Evolutionary conservation across 2,797 vertebrate species (phyloP), one percentile per base, ranked within the genome.

Genomic region (Acanthiza pusilla): DNA sequence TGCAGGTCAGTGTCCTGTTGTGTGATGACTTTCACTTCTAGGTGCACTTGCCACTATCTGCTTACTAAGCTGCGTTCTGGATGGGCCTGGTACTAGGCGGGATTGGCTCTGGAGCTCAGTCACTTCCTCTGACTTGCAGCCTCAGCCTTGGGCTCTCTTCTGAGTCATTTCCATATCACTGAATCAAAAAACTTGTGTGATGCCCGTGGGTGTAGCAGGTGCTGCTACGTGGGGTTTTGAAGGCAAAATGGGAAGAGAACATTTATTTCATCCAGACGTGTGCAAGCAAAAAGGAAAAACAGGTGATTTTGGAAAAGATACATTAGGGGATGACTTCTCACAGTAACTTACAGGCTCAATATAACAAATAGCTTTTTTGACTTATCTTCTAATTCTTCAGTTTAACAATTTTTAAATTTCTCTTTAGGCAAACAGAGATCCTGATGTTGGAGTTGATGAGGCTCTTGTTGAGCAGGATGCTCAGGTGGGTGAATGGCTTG

Each of bases 381-480:
- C 14, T 48, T 36, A 22, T 4, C 29, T 63, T 54, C 16, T 42
- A 34, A 40, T 65, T 87, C 26, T 34, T 60, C 68, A 40, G 21
- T 68, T 43, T 76, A 91, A 81, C 23, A 45, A 19, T 18, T 81
- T 81, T 1, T 25, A 3, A 79, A 62, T 38, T 94, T 57, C 84
- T 73, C 83, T 76, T 68, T 76, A 99, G 99, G 99, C 97, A 0
- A 98, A 97, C 58, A 98, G 99, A 88, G 98, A 99, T 89, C 97
- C 98, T 11, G 98, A 98, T 4, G 34, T 38, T 22, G 42, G 93
- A 50, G 94, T 98, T 11, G 96, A 99, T 34, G 98, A 98, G 40
- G 93, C 83, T 25, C 96, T 97, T 40, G 98, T 99, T 65, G 98
- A 99, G 89, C 98, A 99, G 84, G 99, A 99, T 68, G 99, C 99